These are phyloP conservation scores for Mimumesa dahlbomi DNA, from an alignment of 2,888 invertebrate genomes.

Conservation along the genomic window DNA sequence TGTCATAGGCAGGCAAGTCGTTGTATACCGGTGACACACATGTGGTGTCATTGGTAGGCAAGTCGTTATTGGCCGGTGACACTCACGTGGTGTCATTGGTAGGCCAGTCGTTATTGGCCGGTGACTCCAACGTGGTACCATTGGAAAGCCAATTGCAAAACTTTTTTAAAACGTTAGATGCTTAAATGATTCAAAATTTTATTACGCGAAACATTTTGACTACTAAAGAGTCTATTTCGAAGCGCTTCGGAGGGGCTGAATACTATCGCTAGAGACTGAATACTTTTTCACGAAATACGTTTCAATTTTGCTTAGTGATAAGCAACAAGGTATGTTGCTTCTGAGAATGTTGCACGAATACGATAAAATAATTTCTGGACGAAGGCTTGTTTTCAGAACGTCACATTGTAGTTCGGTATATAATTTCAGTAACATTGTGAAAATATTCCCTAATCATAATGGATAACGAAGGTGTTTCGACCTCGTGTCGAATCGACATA, in stretches of 20 bases:
- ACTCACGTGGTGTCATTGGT: too few relatives aligned
- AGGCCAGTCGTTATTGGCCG: too few relatives aligned
- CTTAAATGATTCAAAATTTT: conserved; percentile 2
- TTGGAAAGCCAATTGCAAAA: background rate
- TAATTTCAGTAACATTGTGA: conserved; percentile 1
- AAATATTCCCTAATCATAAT: conserved; percentile 1
- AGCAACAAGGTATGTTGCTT: conserved; percentile 18
- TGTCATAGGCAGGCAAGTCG: too few relatives aligned
- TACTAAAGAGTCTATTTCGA: background rate
- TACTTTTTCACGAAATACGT: background rate
- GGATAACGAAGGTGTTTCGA: background rate
- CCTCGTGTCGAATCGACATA: too few relatives aligned
- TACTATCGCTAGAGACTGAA: background rate
- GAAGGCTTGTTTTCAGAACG: conserved; percentile 3
- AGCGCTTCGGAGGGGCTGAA: background rate
- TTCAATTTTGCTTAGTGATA: conserved; percentile 13
- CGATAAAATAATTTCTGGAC: conserved; percentile 19
- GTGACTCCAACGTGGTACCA: background rate
- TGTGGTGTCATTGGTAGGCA: too few relatives aligned
- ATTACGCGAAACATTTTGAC: background rate
- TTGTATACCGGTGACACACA: too few relatives aligned
- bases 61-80: too few relatives aligned
- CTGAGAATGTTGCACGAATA: conserved; percentile 17
- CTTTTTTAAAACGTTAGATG: background rate
- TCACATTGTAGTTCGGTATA: background rate